Base-by-base conservation (phyloP, 2,113 vertebrate genomes). In the Thermophis baileyi region DNA sequence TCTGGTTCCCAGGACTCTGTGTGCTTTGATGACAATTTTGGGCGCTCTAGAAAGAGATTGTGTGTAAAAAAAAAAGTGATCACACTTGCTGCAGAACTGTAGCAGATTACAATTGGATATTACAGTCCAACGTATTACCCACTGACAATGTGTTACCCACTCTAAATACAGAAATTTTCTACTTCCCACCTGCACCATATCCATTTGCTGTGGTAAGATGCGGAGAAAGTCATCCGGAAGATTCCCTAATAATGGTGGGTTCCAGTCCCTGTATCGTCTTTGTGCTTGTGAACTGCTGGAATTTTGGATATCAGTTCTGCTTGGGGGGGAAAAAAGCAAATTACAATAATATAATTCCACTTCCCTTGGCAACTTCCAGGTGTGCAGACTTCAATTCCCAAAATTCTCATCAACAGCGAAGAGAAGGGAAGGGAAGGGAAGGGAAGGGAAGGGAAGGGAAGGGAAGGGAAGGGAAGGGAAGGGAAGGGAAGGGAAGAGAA, bases 191-290 rank as follows among this genome's bases (percentile, higher is more conserved):
- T 98, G 97, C 25, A 98, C 91, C 91, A 96, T 95, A 2, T 98
- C 96, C 11, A 97, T 94, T 96, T 99, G 99, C 97, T 99, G 99
- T 2, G 99, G 99, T 69, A 99, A 96, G 96, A 99, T 99, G 88
- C 99, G 98, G 89, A 99, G 98, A 85, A 99, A 99, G 85, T 99
- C 98, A 81, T 99, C 99, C 0, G 99, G 99, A 46, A 99, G 98
- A 94, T 98, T 99, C 87, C 99, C 99, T 5, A 99, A 98, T 81
- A 99, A 97, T 0, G 99, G 99, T 0, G 99, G 99, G 94, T 99
- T 99, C 99, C 99, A 99, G 97, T 99, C 99, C 94, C 98, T 97
- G 94, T 99, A 99, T 94, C 97, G 98, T 24, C 96, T 95, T 0
- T 97, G 97, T 5, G 91, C 97, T 0, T 96, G 94, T 60, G 97